phyloP scores from a whole-genome alignment of 2,113 vertebrate genomes.

The Halcyon malimbica region DNA sequence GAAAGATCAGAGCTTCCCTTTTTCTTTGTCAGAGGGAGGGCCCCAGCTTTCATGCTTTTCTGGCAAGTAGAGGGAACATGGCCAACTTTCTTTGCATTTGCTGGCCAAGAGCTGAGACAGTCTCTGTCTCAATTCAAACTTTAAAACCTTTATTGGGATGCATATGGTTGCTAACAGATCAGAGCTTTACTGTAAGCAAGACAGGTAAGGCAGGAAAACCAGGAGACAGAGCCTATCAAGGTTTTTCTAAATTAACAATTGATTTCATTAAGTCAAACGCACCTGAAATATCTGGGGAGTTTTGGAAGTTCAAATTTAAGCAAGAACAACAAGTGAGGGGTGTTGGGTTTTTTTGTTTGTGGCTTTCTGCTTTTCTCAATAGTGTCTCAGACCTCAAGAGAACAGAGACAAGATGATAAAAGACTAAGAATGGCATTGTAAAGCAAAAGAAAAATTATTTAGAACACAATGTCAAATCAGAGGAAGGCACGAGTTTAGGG shows the following conservation, averaged over 20 bases:
- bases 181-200: neutral
- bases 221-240: neutral
- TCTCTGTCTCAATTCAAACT: constrained; percentile 33
- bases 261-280: neutral
- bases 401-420: neutral
- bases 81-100: constrained; percentile 38
- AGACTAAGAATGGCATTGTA: neutral
- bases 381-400: neutral
- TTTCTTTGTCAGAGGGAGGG: neutral
- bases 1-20: constrained; percentile 23
- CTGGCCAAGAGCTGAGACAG: constrained; percentile 42
- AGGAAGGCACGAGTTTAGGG: neutral
- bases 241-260: neutral
- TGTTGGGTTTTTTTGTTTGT: neutral
- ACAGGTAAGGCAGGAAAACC: neutral
- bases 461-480: neutral
- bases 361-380: neutral
- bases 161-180: neutral
- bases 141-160: constrained; percentile 31
- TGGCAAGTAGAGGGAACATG: constrained; percentile 41
- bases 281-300: neutral
- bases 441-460: neutral
- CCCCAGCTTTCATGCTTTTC: constrained; percentile 37
- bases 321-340: neutral
- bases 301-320: neutral